Evolutionary conservation across 2,888 invertebrate genomes (phyloP), one percentile per base, ranked within the genome.

Genomic region (Cryptophagus acutangulus): DNA sequence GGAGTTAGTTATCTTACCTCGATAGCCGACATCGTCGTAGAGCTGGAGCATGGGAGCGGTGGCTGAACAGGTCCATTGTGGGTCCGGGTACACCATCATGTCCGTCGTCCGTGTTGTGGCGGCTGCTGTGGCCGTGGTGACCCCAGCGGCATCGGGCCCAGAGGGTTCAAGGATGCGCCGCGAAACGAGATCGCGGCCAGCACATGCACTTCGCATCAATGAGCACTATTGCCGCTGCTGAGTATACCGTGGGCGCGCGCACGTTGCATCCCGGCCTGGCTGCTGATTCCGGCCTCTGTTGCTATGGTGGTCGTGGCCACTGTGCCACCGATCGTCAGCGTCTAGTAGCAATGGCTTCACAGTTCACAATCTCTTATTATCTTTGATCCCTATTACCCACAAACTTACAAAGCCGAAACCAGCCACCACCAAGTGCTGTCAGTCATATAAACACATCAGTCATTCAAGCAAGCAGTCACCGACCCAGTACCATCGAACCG

Each of bases 31-130:
- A 72, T 78, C 78, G 66, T 78, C 78, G 73, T 78, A 79, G 68
- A 78, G 75, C 66, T 78, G 77, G 60, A 78, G 74, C 72, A 78
- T 76, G 57, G 77, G 74, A 60, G 74, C 71, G 66, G 77, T 75
- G 34, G 66, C 62, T 38, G 67, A 62, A 51, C 67, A 67, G 40
- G 61, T 72, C 75, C 76, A 73, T 72, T 77, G 75, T 59, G 77
- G 73, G 70, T 78, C 78, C 58, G 78, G 78, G 70, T 78, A 79
- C 66, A 79, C 78, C 77, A 77, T 77, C 69, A 69, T 69, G 55
- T 61, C 59, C 42, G 45, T 42, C 31, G 44, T 34, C 33, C 33
- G 38, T 37, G 48, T 38, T 34, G 45, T 35, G 31, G 49, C 42
- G 51, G 56, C 52, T 51, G 56, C 54, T 49, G 52, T 55, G 43